phyloP scores from a whole-genome alignment of 2,797 vertebrate species.

The Epinephelus coioides region DNA sequence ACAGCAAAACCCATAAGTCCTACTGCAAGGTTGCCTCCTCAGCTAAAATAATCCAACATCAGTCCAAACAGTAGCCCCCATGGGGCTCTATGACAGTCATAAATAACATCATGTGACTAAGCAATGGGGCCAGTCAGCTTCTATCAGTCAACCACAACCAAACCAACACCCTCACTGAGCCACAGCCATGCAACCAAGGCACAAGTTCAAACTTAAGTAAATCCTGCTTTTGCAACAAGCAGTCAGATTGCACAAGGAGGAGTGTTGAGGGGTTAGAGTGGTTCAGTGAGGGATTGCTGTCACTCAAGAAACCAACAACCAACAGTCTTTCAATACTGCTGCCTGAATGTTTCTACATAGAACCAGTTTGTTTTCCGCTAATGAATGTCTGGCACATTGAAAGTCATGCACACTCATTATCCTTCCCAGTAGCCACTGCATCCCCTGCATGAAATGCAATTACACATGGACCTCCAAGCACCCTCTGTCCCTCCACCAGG shows the following conservation, averaged over 20 bases:
- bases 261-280: neutral
- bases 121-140: conserved; percentile 21
- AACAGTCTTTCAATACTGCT: neutral
- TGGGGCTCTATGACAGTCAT: conserved; percentile 11
- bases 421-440: neutral
- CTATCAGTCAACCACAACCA: conserved; percentile 40
- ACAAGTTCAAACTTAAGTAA: conserved; percentile 31
- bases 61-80: neutral
- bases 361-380: neutral
- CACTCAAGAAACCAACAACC: neutral
- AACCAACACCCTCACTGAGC: conserved; percentile 20
- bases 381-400: neutral
- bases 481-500: neutral
- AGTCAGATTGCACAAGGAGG: neutral
- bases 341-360: neutral
- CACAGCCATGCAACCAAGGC: conserved; percentile 4
- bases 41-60: neutral
- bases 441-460: conserved; percentile 17
- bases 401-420: conserved; percentile 1
- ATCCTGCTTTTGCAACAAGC: conserved; percentile 22
- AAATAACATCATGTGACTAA: conserved; percentile 49
- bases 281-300: neutral
- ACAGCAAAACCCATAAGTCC: neutral
- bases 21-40: neutral
- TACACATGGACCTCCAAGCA: neutral